phyloP scores from a whole-genome alignment of 1,140 invertebrate species.

The Drosophila simulans region DNA sequence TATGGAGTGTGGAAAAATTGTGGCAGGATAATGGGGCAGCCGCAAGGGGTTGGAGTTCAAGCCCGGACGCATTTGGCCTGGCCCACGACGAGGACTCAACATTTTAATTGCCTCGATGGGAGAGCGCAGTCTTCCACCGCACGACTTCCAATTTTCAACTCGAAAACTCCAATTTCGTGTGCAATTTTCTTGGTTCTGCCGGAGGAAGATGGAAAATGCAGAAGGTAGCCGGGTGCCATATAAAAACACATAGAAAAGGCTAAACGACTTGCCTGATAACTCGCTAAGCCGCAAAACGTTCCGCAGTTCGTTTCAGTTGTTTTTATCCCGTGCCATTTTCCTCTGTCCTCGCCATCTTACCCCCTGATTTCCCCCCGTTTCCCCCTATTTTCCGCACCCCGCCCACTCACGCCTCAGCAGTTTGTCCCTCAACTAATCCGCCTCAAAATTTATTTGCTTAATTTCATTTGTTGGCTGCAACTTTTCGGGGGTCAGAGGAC shows the following conservation, averaged over 20 bases:
- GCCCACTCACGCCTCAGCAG: slow-evolving; percentile 4
- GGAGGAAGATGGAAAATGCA: slow-evolving; percentile 2
- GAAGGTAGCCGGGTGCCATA: slow-evolving; percentile 27
- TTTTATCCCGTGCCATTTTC: background rate
- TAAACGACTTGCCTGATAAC: slow-evolving; percentile 68
- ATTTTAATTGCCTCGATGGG: slow-evolving; percentile 72
- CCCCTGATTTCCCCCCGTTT: background rate
- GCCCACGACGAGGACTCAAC: slow-evolving; percentile 34
- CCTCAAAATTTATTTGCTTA: slow-evolving; percentile 81
- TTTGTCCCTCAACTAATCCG: slow-evolving; percentile 62
- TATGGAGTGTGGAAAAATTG: slow-evolving; percentile 27
- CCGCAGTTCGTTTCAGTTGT: slow-evolving; percentile 42
- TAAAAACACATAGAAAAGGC: slow-evolving; percentile 39
- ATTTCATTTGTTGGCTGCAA: slow-evolving; percentile 77
- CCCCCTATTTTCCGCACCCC: background rate
- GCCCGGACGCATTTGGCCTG: slow-evolving; percentile 15
- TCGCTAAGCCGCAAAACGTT: slow-evolving; percentile 77
- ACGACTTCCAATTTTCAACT: slow-evolving; percentile 57
- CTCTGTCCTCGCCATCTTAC: background rate
- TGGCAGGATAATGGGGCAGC: slow-evolving; percentile 1
- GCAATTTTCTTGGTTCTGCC: slow-evolving; percentile 58
- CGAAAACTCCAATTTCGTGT: slow-evolving; percentile 64
- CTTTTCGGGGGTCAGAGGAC: slow-evolving; percentile 33
- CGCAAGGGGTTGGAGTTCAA: background rate
- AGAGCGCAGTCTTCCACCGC: slow-evolving; percentile 11